Conservation (phyloP, 2,888 invertebrate species). For the Volucella inanis region DNA sequence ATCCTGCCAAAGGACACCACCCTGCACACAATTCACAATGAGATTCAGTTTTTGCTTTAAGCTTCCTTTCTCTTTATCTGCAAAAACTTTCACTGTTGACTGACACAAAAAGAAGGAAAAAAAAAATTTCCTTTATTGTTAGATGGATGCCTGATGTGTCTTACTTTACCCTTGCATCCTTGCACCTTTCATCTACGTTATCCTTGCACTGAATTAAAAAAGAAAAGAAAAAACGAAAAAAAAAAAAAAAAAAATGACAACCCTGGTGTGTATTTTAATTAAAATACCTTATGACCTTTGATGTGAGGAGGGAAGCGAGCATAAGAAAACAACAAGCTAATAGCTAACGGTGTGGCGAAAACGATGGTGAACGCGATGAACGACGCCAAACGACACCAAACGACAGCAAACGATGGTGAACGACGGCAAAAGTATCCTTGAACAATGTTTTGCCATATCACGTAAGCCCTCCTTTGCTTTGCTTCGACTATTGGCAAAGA, state of each 20-base stretch:
- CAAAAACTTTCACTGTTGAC: constrained; percentile 70
- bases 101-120: constrained; percentile 11
- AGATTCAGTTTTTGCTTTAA: constrained; percentile 31
- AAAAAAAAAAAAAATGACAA: constrained; percentile 15
- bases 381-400: neutral
- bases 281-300: constrained; percentile 74
- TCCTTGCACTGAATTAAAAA: constrained; percentile 29
- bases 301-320: constrained; percentile 42
- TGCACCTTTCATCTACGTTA: constrained; percentile 23
- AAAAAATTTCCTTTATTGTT: constrained; percentile 63
- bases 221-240: neutral
- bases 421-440: constrained; percentile 65
- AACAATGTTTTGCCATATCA: constrained; percentile 69
- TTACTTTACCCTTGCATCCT: constrained; percentile 8
- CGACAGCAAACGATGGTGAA: constrained; percentile 15
- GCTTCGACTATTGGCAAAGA: constrained; percentile 44
- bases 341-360: too few species aligned
- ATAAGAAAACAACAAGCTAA: constrained; percentile 23
- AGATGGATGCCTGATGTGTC: constrained; percentile 21
- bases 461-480: constrained; percentile 20
- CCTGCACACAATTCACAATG: constrained; percentile 52
- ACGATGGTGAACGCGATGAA: constrained; percentile 21
- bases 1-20: constrained; percentile 61
- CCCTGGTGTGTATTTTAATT: constrained; percentile 62
- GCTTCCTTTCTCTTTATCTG: constrained; percentile 29